Evolutionary conservation across 2,888 invertebrate genomes (phyloP).

Genomic region (Physocephala rufipes): DNA sequence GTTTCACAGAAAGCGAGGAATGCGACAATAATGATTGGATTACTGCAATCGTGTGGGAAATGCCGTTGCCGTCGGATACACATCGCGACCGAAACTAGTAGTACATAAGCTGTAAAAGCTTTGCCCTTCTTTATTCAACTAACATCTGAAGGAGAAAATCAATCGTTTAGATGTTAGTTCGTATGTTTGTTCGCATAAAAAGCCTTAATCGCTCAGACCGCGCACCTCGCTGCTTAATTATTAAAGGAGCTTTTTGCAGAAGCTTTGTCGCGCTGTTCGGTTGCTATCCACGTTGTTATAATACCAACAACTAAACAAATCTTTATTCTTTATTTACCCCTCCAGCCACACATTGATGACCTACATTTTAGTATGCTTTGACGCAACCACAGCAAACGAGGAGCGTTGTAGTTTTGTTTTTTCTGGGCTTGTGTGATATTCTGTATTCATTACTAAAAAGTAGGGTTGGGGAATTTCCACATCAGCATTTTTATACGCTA

Average conservation of each 20-base stretch:
- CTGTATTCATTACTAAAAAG: constrained; percentile 2
- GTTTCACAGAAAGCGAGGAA: constrained; percentile 44
- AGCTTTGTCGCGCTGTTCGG: constrained; percentile 32
- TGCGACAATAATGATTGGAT: constrained; percentile 26
- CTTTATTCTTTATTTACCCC: constrained; percentile 40
- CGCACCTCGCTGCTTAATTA: background rate
- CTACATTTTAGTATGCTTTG: constrained; percentile 22
- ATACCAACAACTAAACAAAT: constrained; percentile 39
- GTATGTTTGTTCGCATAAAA: too few species aligned
- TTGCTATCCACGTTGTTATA: constrained; percentile 10
- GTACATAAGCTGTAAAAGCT: constrained; percentile 30
- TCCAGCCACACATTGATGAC: constrained; percentile 19
- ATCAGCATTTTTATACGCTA: background rate
- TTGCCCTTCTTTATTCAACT: constrained; percentile 16
- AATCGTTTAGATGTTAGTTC: background rate
- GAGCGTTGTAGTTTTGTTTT: background rate
- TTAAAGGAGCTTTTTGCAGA: constrained; percentile 2
- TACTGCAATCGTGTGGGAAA: constrained; percentile 28
- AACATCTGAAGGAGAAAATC: constrained; percentile 13
- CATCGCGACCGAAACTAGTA: background rate
- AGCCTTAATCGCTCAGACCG: background rate
- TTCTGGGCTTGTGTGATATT: constrained; percentile 7
- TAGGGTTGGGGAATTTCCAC: constrained; percentile 28
- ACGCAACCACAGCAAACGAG: background rate
- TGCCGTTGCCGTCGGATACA: constrained; percentile 10